Evolutionary conservation across 2,888 invertebrate species (phyloP), one percentile per base, ranked within the genome.

Genomic region (Alitta virens): DNA sequence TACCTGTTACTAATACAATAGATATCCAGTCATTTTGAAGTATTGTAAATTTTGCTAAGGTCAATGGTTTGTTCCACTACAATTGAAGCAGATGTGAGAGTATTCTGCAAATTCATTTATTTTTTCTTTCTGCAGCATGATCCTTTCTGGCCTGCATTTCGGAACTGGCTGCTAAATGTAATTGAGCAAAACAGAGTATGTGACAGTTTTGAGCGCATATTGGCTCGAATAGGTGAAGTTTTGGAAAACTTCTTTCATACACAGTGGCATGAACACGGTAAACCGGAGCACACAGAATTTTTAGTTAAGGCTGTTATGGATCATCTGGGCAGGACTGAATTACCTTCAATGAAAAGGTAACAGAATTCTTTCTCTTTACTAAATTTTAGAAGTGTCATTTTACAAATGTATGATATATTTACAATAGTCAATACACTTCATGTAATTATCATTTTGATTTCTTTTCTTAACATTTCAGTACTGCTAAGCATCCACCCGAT

Each of bases 141-240:
- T 1, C 66, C 65, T n/a, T 50, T 58, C 3, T 70, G 71, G 68
- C 60, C 61, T 1, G 67, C 68, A 2, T 72, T 72, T 61, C 54
- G 62, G 18, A 64, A 72, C 56, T 72, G 72, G 72, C 54, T 72
- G 23, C 64, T 71, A 21, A 72, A 72, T 57, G 63, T 72, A 49
- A 60, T 71, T 1, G 69, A 72, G 61, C 72, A 72, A 64, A 72
- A 72, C 52, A 65, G 69, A 21, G 24, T 33, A 5, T 66, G 57
- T 51, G 57, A 51, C 21, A 68, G 71, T 1, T 72, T 71, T 56
- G 54, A 46, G 2, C 63, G 68, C 16, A 67, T 65, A 2, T 53
- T 72, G 52, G 26, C 59, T 40, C 68, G 68, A n/a, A 61, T 72
- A 7, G 64, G 63, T 5, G 68, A 69, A 60, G 68, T 68, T 1